phyloP scores from a whole-genome alignment of 2,797 vertebrate genomes.

The Hapalemur alaotrensis region DNA sequence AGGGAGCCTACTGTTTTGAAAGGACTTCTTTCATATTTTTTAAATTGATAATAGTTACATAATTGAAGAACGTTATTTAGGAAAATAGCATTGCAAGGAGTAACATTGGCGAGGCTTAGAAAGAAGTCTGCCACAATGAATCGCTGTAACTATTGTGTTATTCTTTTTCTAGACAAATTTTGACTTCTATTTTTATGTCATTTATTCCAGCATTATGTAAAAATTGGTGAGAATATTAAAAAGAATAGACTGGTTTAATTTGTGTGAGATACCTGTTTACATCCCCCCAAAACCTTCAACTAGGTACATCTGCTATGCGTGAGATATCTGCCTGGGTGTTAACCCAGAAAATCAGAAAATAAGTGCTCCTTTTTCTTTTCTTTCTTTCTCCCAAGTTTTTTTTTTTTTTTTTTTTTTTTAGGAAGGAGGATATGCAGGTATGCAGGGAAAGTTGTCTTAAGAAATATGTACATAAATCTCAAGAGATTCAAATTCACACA shows the following conservation, averaged over 20 bases:
- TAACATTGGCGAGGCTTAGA: conserved; percentile 61
- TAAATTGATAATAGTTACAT: neutral
- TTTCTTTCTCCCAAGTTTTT: neutral
- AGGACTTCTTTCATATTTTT: neutral
- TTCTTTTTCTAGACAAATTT: conserved; percentile 47
- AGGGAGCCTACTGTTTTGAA: neutral
- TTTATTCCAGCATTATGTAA: conserved; percentile 37
- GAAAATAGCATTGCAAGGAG: conserved; percentile 29
- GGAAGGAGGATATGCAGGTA: neutral
- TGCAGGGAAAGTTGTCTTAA: conserved; percentile 15
- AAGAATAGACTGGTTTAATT: neutral
- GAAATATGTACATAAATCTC: conserved; percentile 44
- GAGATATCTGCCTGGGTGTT: neutral
- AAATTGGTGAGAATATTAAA: neutral
- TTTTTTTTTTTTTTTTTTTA: neutral
- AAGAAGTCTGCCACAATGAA: conserved; percentile 45
- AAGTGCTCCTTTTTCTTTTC: neutral
- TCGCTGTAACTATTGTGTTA: conserved; percentile 50
- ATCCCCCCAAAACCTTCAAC: neutral
- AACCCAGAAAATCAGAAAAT: neutral
- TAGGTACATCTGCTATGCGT: neutral
- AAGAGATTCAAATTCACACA: conserved; percentile 35
- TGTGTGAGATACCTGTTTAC: conserved; percentile 32
- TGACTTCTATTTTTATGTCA: neutral
- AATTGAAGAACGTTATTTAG: neutral